Evolutionary conservation across 2,797 vertebrate species (phyloP), one percentile per base, ranked within the genome.

Genomic region (Coregonus sp.): DNA sequence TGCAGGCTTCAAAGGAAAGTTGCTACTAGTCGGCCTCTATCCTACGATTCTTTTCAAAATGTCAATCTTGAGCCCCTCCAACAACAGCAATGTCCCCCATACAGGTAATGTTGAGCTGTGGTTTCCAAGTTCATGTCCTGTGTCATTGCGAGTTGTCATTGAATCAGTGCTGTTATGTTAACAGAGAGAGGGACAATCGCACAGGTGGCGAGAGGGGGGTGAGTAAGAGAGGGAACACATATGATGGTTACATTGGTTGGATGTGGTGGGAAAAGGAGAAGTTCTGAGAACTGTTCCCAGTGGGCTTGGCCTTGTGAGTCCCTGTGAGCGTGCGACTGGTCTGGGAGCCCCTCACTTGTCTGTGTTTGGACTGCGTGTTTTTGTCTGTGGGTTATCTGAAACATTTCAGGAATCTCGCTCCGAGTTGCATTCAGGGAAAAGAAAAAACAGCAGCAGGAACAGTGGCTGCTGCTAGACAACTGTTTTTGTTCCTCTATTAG

Each of bases 291-390:
- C 56, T 18, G 71, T 78, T 73, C 70, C 76, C 35, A 52, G 65
- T 29, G 63, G 51, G 3, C 76, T 73, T 73, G 90, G 86, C 81
- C 63, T 85, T 76, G 78, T 89, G 88, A 88, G 87, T 29, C 89
- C 85, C 80, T 84, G 75, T 52, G 79, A 87, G 83, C 88, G 88
- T 91, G 91, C 84, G 90, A 91, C 86, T 87, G 84, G 76, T 70
- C 80, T 51, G 82, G 86, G 87, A 91, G 90, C 89, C 89, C 85
- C 91, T 85, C 81, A 84, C 75, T 81, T 69, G 90, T 93, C 92
- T 93, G 92, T 93, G 92, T 92, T 93, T 93, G 89, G 81, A 89
- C 89, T 92, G 91, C 86, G 88, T 78, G 88, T 87, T 92, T 94
- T 94, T 94, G 93, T 93, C 90, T 90, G 85, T 87, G 91, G 88